Evolutionary conservation across 2,797 vertebrate genomes (phyloP), one percentile per base, ranked within the genome.

Genomic region (Anas acuta): DNA sequence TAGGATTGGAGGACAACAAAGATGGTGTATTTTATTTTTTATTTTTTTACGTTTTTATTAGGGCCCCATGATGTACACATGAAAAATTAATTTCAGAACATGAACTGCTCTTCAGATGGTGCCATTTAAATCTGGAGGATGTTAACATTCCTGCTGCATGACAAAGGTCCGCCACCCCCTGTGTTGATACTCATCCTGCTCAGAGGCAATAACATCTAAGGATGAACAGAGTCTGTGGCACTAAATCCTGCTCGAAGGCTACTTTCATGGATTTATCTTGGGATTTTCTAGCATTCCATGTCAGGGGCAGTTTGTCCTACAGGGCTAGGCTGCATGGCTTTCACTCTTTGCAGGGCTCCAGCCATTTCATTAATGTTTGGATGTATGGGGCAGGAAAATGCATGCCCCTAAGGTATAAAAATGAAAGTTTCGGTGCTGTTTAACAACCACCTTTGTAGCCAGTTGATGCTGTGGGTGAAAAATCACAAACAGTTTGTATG

Each of bases 41-140:
- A 13, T 64, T 41, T 43, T 91, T 83, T 82, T 94, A 93, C 37
- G 10, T 82, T 93, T 94, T 95, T 93, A 95, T 97, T 96, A 96
- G 76, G 94, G 93, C 80, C 86, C 96, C 79, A 95, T 92, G 92
- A 95, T 95, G 90, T 84, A 92, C 92, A 97, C 72, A 95, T 85
- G 89, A 96, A 96, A 96, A 96, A 97, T 94, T 92, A 97, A 92
- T 93, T 95, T 95, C 95, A 91, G 94, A 93, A 90, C 73, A 90
- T 39, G 33, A 83, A 71, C 65, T 41, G 56, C 86, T 95, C 88
- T 87, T 95, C 71, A 93, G 87, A 96, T 87, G 80, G 84, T 1
- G 76, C 89, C 26, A 21, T 65, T 90, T 62, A 87, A 93, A 92
- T 93, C 93, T 92, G 93, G 85, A 84, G 86, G 51, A 73, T 79